A percentile compares a stretch with the other conserved stretches of the same genome.
Evolutionary conservation across 2,797 vertebrate genomes (phyloP).

Genomic region (Alca torda): DNA sequence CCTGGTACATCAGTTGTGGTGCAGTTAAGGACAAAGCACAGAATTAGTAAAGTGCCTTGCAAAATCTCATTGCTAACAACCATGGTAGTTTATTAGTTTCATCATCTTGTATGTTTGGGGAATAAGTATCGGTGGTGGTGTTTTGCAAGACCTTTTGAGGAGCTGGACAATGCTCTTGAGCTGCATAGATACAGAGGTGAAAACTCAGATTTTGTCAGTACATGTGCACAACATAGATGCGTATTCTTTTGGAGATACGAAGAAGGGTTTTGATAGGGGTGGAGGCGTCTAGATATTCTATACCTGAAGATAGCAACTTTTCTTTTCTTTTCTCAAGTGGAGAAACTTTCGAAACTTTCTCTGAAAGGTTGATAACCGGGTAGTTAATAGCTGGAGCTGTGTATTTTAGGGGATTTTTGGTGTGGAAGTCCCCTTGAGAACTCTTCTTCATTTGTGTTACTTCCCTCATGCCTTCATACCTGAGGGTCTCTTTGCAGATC

Average conservation of each 20-base stretch:
- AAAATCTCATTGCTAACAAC: not conserved
- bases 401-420: conserved; percentile 20
- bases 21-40: not conserved
- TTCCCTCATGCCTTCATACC: not conserved
- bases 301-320: not conserved
- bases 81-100: not conserved
- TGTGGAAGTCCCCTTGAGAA: conserved; percentile 17
- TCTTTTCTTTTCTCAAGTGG: not conserved
- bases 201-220: not conserved
- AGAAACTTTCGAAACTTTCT: not conserved
- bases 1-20: not conserved
- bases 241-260: accelerated
- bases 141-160: not conserved
- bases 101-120: not conserved
- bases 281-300: not conserved
- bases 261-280: not conserved
- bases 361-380: not conserved
- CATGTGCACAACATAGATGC: accelerated
- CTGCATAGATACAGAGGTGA: accelerated
- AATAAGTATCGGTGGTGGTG: not conserved
- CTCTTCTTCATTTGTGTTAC: not conserved
- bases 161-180: not conserved
- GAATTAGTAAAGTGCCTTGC: not conserved
- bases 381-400: not conserved
- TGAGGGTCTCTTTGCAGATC: not conserved